phyloP scores from a whole-genome alignment of 1,140 invertebrate species.

The Apocrypta bakeri region DNA sequence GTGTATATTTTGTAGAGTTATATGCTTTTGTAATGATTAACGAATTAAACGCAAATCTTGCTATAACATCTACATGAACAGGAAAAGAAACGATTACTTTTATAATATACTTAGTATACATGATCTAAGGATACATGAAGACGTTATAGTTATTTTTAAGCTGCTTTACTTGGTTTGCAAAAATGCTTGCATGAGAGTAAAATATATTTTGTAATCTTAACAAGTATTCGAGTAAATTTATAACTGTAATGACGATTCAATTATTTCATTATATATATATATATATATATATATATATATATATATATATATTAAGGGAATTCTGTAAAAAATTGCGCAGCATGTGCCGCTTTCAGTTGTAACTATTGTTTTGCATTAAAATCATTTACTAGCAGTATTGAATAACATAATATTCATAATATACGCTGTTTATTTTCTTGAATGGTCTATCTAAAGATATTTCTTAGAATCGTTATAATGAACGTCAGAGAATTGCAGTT shows the following conservation, averaged over 20 bases:
- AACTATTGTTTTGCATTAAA: neutral
- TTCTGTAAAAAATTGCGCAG: neutral
- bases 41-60: neutral
- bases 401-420: neutral
- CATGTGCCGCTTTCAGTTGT: neutral
- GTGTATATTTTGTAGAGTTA: constrained; percentile 17
- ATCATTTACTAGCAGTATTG: neutral
- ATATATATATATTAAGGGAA: too few relatives aligned
- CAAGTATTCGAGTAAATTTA: neutral
- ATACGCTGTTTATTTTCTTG: neutral
- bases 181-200: constrained; percentile 23
- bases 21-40: neutral
- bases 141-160: neutral
- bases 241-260: neutral
- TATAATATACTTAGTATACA: too few relatives aligned
- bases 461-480: too few relatives aligned
- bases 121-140: neutral
- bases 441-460: neutral
- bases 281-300: too few relatives aligned
- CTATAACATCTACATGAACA: neutral
- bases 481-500: too few relatives aligned
- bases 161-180: neutral
- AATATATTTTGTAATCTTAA: constrained; percentile 26
- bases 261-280: neutral
- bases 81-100: too few relatives aligned